Percentiles rank a stretch among this genome's conserved stretches.
These are phyloP conservation scores for Sphyrna mokarran DNA, from an alignment of 2,113 vertebrate species.

Conservation along the genomic window DNA sequence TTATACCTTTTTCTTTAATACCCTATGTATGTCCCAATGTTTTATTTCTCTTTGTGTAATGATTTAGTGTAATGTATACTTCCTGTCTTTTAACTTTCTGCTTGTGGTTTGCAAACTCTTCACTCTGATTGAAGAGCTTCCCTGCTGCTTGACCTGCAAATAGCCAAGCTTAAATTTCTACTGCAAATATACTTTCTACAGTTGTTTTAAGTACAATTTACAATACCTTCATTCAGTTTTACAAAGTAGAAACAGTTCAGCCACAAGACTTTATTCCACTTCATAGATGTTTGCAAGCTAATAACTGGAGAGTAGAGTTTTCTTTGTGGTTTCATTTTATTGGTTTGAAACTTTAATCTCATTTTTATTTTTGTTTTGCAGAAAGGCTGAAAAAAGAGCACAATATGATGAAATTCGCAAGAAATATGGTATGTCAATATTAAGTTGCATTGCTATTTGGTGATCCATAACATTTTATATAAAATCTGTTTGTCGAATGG, in stretches of 20 bases:
- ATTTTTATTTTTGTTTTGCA: constrained; percentile 48
- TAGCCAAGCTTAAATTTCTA: background rate
- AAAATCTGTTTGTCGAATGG: background rate
- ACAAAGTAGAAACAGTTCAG: background rate
- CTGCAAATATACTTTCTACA: background rate
- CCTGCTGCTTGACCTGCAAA: no score
- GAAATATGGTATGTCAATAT: constrained; percentile 70
- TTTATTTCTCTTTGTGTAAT: background rate
- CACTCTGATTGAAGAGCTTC: background rate
- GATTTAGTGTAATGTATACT: background rate
- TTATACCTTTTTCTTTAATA: background rate
- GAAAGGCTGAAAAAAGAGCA: constrained; percentile 63
- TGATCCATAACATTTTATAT: background rate
- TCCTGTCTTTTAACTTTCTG: background rate
- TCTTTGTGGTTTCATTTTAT: background rate
- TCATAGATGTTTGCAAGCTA: background rate
- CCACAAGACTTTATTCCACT: background rate
- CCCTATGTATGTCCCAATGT: background rate
- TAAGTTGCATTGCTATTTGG: background rate
- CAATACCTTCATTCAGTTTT: background rate
- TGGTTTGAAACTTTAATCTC: constrained; percentile 3
- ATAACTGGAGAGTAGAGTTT: background rate
- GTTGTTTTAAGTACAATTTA: background rate
- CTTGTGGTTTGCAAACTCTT: background rate
- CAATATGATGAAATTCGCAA: constrained; percentile 75